Conservation (phyloP, 2,888 invertebrate species). For the Drosophila vallismaia region DNA sequence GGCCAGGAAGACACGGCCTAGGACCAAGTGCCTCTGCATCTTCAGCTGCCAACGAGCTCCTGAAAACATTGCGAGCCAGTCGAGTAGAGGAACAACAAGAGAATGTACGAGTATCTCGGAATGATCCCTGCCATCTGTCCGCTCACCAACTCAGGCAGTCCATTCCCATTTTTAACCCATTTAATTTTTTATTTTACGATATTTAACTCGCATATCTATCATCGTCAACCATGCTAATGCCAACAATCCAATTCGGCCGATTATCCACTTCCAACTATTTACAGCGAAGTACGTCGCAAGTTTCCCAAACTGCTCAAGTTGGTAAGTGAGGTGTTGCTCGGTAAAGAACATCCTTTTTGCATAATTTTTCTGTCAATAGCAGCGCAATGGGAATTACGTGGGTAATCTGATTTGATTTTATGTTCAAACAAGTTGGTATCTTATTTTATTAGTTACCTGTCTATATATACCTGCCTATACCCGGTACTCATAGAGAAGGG, state of each 20-base stretch:
- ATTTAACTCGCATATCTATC: slow-evolving; percentile 33
- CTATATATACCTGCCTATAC: not conserved
- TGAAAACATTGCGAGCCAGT: slow-evolving; percentile 9
- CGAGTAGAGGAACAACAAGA: not conserved
- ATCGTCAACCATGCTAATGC: slow-evolving; percentile 39
- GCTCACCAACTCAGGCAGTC: slow-evolving; percentile 2
- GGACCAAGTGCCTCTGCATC: slow-evolving; percentile 48
- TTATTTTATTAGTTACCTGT: no score
- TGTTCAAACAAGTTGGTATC: no score
- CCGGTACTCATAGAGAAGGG: not conserved
- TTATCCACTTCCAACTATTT: slow-evolving; percentile 54
- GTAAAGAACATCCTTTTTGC: not conserved
- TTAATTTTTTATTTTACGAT: slow-evolving; percentile 30
- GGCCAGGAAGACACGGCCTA: not conserved
- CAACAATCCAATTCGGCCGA: slow-evolving; percentile 31
- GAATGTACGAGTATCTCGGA: not conserved
- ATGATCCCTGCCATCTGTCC: not conserved
- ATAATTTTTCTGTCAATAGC: not conserved
- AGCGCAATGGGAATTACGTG: not conserved
- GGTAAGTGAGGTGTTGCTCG: slow-evolving; percentile 88
- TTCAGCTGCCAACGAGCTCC: slow-evolving; percentile 22
- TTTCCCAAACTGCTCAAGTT: slow-evolving; percentile 94
- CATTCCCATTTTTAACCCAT: slow-evolving; percentile 9
- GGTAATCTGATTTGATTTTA: no score
- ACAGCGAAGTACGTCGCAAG: slow-evolving; percentile 94